phyloP scores from a whole-genome alignment of 35 echinoderm and acorn worm species.

The Heliocidaris erythrogramma region DNA sequence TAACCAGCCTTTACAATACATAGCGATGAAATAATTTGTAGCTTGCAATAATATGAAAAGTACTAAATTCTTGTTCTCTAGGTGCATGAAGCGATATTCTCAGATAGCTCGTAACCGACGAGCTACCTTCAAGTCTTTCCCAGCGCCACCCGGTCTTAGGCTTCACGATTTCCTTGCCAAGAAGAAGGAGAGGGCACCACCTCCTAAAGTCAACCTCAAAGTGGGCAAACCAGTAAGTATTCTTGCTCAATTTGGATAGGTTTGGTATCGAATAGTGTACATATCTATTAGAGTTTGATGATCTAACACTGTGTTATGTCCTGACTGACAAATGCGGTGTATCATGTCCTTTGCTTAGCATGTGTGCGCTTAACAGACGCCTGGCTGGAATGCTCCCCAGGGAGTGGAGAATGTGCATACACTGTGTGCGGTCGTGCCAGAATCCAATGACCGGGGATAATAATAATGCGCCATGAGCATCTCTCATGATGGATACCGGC shows the following conservation, averaged over 20 bases:
- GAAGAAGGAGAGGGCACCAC: slow-evolving; percentile 67
- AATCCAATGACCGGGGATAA: too few species aligned
- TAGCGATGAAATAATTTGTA: too few species aligned
- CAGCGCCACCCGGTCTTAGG: slow-evolving; percentile 73
- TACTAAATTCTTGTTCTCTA: background rate
- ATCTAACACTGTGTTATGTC: background rate
- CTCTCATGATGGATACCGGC: too few species aligned
- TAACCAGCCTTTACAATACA: too few species aligned
- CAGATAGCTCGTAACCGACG: slow-evolving; percentile 71
- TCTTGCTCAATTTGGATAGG: background rate
- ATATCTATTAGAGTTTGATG: background rate
- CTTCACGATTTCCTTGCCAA: slow-evolving; percentile 89
- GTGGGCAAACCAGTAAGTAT: slow-evolving; percentile 92
- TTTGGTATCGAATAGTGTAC: background rate
- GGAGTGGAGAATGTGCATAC: too few species aligned
- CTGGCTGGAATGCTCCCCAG: too few species aligned
- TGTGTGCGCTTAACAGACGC: too few species aligned
- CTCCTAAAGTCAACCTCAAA: slow-evolving; percentile 88
- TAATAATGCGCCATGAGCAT: too few species aligned
- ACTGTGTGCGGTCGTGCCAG: too few species aligned
- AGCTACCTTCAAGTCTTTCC: slow-evolving; percentile 64
- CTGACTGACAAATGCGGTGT: too few species aligned
- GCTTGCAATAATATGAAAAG: too few species aligned
- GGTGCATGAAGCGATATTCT: slow-evolving; percentile 87
- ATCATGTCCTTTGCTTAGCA: too few species aligned